Conservation (phyloP, 1,140 invertebrate species). For the Delia radicum region DNA sequence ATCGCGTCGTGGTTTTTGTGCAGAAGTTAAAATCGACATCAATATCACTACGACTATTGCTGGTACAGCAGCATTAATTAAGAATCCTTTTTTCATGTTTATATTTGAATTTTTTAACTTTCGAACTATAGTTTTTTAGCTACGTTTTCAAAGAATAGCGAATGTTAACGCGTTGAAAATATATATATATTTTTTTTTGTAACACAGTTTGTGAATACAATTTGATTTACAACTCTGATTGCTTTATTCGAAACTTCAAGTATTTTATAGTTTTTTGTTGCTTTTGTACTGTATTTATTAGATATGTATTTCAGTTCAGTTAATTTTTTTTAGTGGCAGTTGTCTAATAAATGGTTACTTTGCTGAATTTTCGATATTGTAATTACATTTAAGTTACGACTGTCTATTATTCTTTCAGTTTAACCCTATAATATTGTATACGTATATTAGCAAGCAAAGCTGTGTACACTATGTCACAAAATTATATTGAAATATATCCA, state of each 20-base stretch:
- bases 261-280: background rate
- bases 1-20: constrained; percentile 17
- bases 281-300: no score
- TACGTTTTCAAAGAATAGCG: background rate
- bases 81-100: constrained; percentile 9
- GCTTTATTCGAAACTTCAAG: constrained; percentile 1
- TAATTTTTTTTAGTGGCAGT: no score
- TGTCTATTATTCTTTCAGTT: no score
- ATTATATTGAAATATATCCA: no score
- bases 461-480: no score
- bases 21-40: background rate
- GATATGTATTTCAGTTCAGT: no score
- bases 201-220: background rate
- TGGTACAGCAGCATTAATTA: background rate
- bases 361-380: background rate
- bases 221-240: constrained; percentile 1
- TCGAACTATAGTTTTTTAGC: background rate
- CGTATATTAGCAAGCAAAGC: no score
- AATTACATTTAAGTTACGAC: no score
- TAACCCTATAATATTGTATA: no score
- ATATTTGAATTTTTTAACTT: background rate
- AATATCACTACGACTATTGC: background rate
- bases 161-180: no score
- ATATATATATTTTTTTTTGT: background rate
- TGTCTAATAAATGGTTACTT: constrained; percentile 1